phyloP scores from a whole-genome alignment of 2,797 vertebrate genomes.

The Hippocampus kuda region DNA sequence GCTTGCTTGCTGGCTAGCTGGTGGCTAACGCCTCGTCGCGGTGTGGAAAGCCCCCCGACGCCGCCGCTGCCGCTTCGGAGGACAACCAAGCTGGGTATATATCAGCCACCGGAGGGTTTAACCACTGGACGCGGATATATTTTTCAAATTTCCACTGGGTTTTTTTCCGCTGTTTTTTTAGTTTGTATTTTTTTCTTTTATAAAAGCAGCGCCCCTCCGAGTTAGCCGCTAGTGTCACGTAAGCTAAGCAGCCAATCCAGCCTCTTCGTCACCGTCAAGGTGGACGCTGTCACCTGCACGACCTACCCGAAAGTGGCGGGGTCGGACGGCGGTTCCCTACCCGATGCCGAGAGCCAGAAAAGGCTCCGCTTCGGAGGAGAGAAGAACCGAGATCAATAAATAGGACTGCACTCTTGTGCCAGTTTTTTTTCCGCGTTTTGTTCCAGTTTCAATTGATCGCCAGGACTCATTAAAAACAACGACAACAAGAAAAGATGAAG shows the following conservation, averaged over 20 bases:
- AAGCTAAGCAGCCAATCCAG: slow-evolving; percentile 22
- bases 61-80: slow-evolving; percentile 9
- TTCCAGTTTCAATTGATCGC: slow-evolving; percentile 2
- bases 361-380: background rate
- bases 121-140: background rate
- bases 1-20: slow-evolving; percentile 24
- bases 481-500: slow-evolving; percentile 68
- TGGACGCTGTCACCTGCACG: slow-evolving; percentile 15
- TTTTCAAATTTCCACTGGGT: background rate
- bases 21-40: slow-evolving; percentile 15
- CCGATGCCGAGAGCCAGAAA: slow-evolving; percentile 2
- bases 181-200: background rate
- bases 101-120: background rate
- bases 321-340: background rate
- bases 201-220: slow-evolving; percentile 2
- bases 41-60: slow-evolving; percentile 18
- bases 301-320: slow-evolving; percentile 2
- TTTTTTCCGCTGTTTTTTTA: background rate
- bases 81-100: slow-evolving; percentile 9
- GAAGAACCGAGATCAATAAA: background rate
- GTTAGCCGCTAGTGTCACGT: slow-evolving; percentile 30
- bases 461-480: background rate
- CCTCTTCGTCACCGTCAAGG: background rate
- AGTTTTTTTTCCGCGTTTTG: too few relatives aligned
- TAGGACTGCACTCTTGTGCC: background rate